phyloP scores from a whole-genome alignment of 2,888 invertebrate species.

The Therioaphis trifolii region DNA sequence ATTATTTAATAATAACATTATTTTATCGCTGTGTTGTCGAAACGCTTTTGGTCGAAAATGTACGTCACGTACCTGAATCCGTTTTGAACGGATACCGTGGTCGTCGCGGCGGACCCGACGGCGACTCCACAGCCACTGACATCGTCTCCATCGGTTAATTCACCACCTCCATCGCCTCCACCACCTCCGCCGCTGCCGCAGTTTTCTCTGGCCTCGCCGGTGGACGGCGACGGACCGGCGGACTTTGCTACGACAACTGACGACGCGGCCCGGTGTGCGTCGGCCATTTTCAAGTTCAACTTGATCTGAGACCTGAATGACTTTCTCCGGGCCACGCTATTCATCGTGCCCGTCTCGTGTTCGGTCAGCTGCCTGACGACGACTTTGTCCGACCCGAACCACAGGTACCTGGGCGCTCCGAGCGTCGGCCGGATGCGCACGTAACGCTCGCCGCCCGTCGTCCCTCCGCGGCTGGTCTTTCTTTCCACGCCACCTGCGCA shows the following conservation, averaged over 20 bases:
- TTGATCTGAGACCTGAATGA: slow-evolving; percentile 69
- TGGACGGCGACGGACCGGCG: neutral
- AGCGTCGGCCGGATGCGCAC: slow-evolving; percentile 68
- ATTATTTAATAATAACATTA: too few species aligned
- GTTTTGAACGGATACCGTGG: slow-evolving; percentile 22
- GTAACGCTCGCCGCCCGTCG: slow-evolving; percentile 68
- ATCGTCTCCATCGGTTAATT: neutral
- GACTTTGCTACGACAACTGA: neutral
- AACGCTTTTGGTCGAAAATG: too few species aligned
- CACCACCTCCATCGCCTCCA: neutral
- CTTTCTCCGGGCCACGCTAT: slow-evolving; percentile 66
- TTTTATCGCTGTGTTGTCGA: too few species aligned
- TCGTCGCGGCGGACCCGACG: neutral
- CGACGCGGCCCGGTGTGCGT: slow-evolving; percentile 2
- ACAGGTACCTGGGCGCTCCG: slow-evolving; percentile 66
- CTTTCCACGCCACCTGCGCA: slow-evolving; percentile 68
- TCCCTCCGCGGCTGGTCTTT: slow-evolving; percentile 69
- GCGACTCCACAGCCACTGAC: neutral
- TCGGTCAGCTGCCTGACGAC: slow-evolving; percentile 67
- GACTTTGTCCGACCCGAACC: slow-evolving; percentile 68
- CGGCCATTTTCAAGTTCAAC: slow-evolving; percentile 68
- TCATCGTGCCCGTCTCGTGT: slow-evolving; percentile 65
- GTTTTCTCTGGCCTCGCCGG: too few species aligned
- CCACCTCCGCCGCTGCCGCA: neutral
- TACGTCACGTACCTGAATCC: slow-evolving; percentile 54